Conservation (phyloP, 2,888 invertebrate species). For the Panzeria rudis region DNA sequence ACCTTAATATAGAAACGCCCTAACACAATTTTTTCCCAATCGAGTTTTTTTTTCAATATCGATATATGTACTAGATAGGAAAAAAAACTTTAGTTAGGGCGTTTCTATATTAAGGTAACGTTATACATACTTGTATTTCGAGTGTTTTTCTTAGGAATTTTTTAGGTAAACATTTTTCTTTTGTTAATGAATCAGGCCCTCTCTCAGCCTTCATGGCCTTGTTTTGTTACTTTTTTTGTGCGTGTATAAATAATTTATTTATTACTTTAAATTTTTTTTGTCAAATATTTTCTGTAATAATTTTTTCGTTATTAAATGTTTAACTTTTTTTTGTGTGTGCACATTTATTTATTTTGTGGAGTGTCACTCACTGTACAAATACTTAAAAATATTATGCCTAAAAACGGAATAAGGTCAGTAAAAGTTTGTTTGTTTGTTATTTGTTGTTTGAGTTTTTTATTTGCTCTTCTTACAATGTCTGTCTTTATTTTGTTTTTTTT, state of each 20-base stretch:
- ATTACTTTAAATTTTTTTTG: neutral
- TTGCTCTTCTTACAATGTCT: neutral
- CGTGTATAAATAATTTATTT: neutral
- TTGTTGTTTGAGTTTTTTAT: neutral
- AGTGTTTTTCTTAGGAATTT: no score
- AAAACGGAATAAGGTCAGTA: slow-evolving; percentile 53
- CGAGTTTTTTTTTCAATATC: no score
- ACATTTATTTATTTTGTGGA: slow-evolving; percentile 25
- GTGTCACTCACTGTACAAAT: slow-evolving; percentile 31
- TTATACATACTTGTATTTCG: no score
- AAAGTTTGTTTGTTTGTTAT: slow-evolving; percentile 68
- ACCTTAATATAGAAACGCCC: no score
- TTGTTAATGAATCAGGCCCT: neutral
- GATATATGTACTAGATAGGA: no score
- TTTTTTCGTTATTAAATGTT: neutral
- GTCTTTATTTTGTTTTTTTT: neutral
- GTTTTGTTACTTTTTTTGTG: neutral
- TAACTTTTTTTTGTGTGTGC: neutral
- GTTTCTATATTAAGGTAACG: no score
- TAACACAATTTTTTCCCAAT: no score
- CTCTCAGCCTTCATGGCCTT: neutral
- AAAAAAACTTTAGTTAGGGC: no score
- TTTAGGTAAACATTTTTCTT: no score
- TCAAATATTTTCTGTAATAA: neutral
- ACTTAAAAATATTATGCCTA: slow-evolving; percentile 30